Evolutionary conservation across 2,797 vertebrate genomes (phyloP).

Genomic region (Lagodon rhomboides): DNA sequence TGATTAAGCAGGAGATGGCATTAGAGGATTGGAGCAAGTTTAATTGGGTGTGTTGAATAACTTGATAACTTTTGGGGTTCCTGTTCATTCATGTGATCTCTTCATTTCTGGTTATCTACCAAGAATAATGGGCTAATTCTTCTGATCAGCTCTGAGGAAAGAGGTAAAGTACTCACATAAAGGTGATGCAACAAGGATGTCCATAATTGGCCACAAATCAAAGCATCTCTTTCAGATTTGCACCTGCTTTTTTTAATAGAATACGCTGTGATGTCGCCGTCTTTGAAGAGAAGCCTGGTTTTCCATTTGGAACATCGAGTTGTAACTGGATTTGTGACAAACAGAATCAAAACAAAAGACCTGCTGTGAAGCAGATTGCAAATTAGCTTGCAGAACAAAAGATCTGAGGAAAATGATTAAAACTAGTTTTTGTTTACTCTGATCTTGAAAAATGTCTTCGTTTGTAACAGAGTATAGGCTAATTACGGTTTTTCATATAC

Average conservation of each 20-base stretch:
- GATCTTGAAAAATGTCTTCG: slow-evolving; percentile 46
- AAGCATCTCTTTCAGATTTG: slow-evolving; percentile 65
- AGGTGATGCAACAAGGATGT: slow-evolving; percentile 53
- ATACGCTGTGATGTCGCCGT: slow-evolving; percentile 64
- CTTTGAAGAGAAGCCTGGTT: slow-evolving; percentile 67
- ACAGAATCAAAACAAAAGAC: slow-evolving; percentile 60
- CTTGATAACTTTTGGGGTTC: slow-evolving; percentile 63
- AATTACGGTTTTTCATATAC: slow-evolving; percentile 18
- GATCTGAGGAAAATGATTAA: slow-evolving; percentile 45
- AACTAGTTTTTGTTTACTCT: slow-evolving; percentile 54
- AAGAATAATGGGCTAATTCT: slow-evolving; percentile 46
- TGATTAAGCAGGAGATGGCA: slow-evolving; percentile 65
- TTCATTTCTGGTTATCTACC: slow-evolving; percentile 46
- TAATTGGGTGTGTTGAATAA: slow-evolving; percentile 71
- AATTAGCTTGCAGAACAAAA: slow-evolving; percentile 57
- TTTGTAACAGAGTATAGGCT: slow-evolving; percentile 32
- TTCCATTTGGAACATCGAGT: slow-evolving; percentile 52
- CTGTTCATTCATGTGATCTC: slow-evolving; percentile 54
- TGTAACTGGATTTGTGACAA: slow-evolving; percentile 56
- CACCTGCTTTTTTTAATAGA: slow-evolving; percentile 64
- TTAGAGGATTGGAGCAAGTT: slow-evolving; percentile 63
- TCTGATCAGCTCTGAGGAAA: slow-evolving; percentile 41
- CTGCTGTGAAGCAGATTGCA: slow-evolving; percentile 44
- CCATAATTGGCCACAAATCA: slow-evolving; percentile 63
- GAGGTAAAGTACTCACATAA: slow-evolving; percentile 22